Evolutionary conservation across 2,888 invertebrate genomes (phyloP).

Genomic region (Drosophila limbata): DNA sequence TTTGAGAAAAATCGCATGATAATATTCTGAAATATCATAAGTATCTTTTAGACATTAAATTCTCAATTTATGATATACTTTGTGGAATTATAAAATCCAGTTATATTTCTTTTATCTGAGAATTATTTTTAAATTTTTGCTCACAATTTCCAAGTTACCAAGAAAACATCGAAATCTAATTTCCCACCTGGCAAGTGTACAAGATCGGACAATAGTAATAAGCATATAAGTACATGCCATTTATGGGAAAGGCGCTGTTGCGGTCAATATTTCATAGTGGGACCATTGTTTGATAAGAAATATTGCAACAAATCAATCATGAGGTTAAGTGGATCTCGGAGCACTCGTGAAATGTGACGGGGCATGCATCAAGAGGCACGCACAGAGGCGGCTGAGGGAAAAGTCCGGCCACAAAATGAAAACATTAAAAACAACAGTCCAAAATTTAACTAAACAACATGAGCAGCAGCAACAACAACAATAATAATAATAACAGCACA

Average conservation of each 20-base stretch:
- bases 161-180: neutral
- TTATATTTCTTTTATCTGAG: too few species aligned
- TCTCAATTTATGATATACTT: neutral
- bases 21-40: neutral
- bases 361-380: slow-evolving; percentile 78
- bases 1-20: neutral
- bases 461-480: slow-evolving; percentile 39
- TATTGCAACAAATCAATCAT: slow-evolving; percentile 80
- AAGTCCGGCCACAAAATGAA: slow-evolving; percentile 64
- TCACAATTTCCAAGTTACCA: too few species aligned
- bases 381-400: slow-evolving; percentile 47
- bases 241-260: slow-evolving; percentile 52
- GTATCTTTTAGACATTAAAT: neutral
- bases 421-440: slow-evolving; percentile 71
- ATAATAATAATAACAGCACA: slow-evolving; percentile 36
- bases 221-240: slow-evolving; percentile 18
- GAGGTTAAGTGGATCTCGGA: slow-evolving; percentile 71
- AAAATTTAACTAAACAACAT: slow-evolving; percentile 51
- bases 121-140: neutral
- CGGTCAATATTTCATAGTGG: slow-evolving; percentile 62
- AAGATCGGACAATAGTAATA: slow-evolving; percentile 8
- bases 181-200: slow-evolving; percentile 17
- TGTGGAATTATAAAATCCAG: neutral
- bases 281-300: slow-evolving; percentile 78
- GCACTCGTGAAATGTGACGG: slow-evolving; percentile 72